Conservation (phyloP, 1,140 invertebrate species). For the Halictus rubicundus region DNA sequence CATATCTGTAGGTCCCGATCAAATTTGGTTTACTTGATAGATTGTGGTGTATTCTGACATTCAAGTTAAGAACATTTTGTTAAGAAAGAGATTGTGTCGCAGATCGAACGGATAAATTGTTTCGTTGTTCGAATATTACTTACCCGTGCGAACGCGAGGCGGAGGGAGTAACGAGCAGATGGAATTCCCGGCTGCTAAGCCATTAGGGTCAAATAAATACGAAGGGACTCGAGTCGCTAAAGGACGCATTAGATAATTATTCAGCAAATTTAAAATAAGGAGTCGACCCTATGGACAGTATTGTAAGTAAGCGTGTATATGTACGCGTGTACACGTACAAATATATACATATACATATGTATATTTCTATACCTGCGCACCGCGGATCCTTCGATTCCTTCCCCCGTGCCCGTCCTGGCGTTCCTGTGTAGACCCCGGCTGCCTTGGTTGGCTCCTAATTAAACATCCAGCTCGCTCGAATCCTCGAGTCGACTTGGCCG, state of each 20-base stretch:
- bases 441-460: conserved; percentile 78
- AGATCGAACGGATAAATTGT: too few species aligned
- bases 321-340: background rate
- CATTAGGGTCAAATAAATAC: conserved; percentile 1
- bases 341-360: background rate
- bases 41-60: too few species aligned
- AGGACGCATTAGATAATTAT: conserved; percentile 1
- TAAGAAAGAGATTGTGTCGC: too few species aligned
- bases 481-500: conserved; percentile 73
- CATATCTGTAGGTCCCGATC: too few species aligned
- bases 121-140: background rate
- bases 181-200: background rate
- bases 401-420: conserved; percentile 20
- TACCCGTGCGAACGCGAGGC: background rate
- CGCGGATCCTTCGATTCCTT: conserved; percentile 52
- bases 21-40: too few species aligned
- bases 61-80: too few species aligned
- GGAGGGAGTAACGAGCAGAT: background rate
- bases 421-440: conserved; percentile 40
- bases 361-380: conserved; percentile 61
- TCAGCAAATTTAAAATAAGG: conserved; percentile 19
- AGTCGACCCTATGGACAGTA: background rate
- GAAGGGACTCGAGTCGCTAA: background rate
- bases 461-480: conserved; percentile 79
- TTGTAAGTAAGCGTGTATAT: background rate